Evolutionary conservation across 2,888 invertebrate genomes (phyloP).

Genomic region (Drosophila neotestacea): DNA sequence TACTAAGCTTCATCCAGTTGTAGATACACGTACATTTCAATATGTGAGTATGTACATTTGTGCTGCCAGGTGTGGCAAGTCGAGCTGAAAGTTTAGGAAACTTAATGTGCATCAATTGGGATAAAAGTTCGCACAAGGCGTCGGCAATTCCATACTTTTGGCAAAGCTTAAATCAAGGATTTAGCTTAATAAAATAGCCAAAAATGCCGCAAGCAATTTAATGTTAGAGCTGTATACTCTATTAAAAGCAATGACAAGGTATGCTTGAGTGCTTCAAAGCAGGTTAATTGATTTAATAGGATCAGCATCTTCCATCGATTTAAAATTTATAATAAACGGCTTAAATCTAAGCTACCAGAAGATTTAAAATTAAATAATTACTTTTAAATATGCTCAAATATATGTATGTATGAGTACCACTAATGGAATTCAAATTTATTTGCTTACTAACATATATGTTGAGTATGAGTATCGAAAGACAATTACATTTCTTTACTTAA

Average conservation of each 20-base stretch:
- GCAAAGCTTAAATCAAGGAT: conserved; percentile 7
- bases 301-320: background rate
- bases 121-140: conserved; percentile 30
- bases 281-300: background rate
- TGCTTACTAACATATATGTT: too few relatives aligned
- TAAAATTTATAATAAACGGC: background rate
- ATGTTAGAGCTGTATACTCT: background rate
- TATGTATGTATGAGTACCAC: too few relatives aligned
- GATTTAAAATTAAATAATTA: too few relatives aligned
- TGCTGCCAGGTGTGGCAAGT: conserved; percentile 11
- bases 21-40: background rate
- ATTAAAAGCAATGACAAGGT: background rate
- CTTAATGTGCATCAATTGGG: conserved; percentile 33
- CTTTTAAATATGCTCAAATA: too few relatives aligned
- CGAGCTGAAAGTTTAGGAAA: conserved; percentile 29
- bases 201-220: background rate
- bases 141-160: conserved; percentile 16
- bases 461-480: too few relatives aligned
- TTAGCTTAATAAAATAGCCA: conserved; percentile 1
- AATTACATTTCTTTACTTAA: too few relatives aligned
- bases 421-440: too few relatives aligned
- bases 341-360: too few relatives aligned
- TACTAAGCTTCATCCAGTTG: background rate
- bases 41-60: background rate
- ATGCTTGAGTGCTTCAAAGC: background rate